Evolutionary conservation across 2,797 vertebrate genomes (phyloP), one percentile per base, ranked within the genome.

Genomic region (Halcyon chelicuti): DNA sequence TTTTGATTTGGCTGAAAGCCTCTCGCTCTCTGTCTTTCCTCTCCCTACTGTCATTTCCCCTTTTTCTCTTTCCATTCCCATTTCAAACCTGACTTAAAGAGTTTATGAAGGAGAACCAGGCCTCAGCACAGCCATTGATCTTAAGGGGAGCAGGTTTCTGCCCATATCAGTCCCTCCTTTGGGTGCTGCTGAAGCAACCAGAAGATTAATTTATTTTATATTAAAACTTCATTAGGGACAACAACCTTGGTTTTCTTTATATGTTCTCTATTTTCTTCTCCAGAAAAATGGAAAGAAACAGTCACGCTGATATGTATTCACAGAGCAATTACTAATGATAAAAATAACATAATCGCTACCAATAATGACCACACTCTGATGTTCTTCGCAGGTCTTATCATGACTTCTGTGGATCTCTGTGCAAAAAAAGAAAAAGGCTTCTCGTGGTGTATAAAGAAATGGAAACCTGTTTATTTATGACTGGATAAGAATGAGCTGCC

Each of bases 391-490:
- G 65, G 26, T 21, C 29, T 57, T 80, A 61, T 74, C 29, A 11
- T 65, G 60, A 51, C 21, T 93, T 88, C 66, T 61, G 28, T 72
- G 70, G 6, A 29, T 58, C 26, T 54, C 28, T 61, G 25, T 70
- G 82, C 31, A 51, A 51, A 46, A 22, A 37, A 51, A 49, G 14
- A 44, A 63, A 65, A 68, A 37, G 44, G 12, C 86, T 85, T 93
- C 83, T 90, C 29, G 65, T 79, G 20, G 52, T 37, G 37, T 74
- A 61, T 63, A 93, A 90, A 88, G 94, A 95, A 95, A 96, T 74
- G 51, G 83, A 95, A 95, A 95, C 90, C 96, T 96, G 93, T 96
- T 95, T 96, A 94, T 96, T 96, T 97, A 93, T 91, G 96, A 89
- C 90, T 94, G 87, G 93, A 55, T 61, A 92, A 86, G 93, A 96